phyloP scores from a whole-genome alignment of 2,797 vertebrate species.

The Phataginus tetradactyla region DNA sequence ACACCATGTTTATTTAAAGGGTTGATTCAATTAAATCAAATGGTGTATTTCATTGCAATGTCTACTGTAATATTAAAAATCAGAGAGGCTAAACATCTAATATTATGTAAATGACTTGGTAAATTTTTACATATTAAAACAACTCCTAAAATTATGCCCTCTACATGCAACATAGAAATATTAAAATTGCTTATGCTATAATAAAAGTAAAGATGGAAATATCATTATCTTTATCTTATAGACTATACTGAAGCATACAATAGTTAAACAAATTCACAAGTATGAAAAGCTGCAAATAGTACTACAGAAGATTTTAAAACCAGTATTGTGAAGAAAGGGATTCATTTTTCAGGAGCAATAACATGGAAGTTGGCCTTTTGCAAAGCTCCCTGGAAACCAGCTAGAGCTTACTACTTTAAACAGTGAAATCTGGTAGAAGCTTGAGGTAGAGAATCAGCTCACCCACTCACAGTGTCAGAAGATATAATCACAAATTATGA shows the following conservation, averaged over 20 bases:
- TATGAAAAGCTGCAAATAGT: neutral
- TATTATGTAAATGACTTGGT: neutral
- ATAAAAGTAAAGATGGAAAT: neutral
- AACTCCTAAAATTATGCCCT: neutral
- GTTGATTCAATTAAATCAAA: neutral
- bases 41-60: neutral
- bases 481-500: neutral
- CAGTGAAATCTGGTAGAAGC: neutral
- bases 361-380: neutral
- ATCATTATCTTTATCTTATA: neutral
- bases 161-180: neutral
- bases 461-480: neutral
- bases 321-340: neutral
- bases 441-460: neutral
- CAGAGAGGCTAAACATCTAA: neutral
- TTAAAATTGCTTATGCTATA: neutral
- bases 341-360: neutral
- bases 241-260: neutral
- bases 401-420: neutral
- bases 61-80: neutral
- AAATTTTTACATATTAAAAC: neutral
- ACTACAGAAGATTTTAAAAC: neutral
- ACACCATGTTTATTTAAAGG: neutral
- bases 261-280: neutral
- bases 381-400: neutral